Base-by-base conservation (phyloP, 2,797 vertebrate genomes). In the Benthosema pterotum region DNA sequence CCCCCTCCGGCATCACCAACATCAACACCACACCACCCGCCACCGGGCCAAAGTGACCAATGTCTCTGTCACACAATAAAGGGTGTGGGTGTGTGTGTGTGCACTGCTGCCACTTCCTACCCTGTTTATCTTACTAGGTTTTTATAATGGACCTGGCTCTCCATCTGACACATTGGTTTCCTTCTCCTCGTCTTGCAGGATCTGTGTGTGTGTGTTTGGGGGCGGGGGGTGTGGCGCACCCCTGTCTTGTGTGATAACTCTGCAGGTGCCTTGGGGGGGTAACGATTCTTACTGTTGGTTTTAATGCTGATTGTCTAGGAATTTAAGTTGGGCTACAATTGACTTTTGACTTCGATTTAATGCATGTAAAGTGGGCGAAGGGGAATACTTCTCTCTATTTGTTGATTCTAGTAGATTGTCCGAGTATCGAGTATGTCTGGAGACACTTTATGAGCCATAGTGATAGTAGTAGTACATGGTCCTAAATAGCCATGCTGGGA, bases 111-210 rank as follows among this genome's bases (percentile, higher is more conserved):
- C 85, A 88, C 90, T 96, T 96, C 95, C 94, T 92, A 25, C 72
- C 60, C 42, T 93, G 91, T 94, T 95, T 94, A 87, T 94, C 84
- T 93, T 89, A 93, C 90, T 91, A 79, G 76, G 85, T 88, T 84
- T 93, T 93, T 88, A 94, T 93, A 94, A 95, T 94, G 83, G 89
- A 0, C 77, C 87, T 58, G 5, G 57, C 63, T 89, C 91, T 91
- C 84, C 82, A 84, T 92, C 92, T 83, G 79, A 81, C 51, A 62
- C 82, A 13, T 88, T 85, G 83, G 88, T 88, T 95, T 95, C 93
- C 93, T 94, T 71, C 65, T 65, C 38, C 93, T 94, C 71, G 63
- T 63, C 38, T n/a, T 61, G 56, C 75, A 70, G 70, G 77, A 80
- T 84, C 79, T 70, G 69, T 68, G 76, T 71, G 71, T 42, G 77